Percentiles rank a stretch among this genome's conserved stretches.
Conservation (phyloP, 23 tunicate genomes). For the Oikopleura vanhoeffeni region DNA sequence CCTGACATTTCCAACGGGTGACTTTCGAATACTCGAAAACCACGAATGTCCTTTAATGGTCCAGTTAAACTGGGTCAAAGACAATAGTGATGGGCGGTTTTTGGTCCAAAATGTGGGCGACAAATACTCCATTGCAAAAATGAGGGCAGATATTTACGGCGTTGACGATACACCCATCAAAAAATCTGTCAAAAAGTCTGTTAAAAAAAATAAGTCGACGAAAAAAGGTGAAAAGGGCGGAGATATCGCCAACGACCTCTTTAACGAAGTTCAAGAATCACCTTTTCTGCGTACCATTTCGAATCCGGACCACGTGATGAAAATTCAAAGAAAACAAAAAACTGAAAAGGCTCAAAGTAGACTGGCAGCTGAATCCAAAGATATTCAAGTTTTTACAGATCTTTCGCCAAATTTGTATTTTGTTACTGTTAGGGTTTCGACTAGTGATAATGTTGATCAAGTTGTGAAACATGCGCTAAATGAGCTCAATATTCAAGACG, state of each 20-base stretch:
- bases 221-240: not conserved
- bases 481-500: not conserved
- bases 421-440: not conserved
- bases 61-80: slow-evolving; percentile 59
- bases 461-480: not conserved
- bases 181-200: not conserved
- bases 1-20: slow-evolving; percentile 59
- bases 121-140: not conserved
- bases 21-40: slow-evolving; percentile 27
- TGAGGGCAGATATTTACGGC: not conserved
- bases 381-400: not conserved
- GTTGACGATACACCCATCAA: not conserved
- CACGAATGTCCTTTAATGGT: slow-evolving; percentile 54
- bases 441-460: not conserved
- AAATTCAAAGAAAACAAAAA: slow-evolving; percentile 71
- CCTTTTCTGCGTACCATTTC: slow-evolving; percentile 81
- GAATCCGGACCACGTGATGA: slow-evolving; percentile 81
- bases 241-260: not conserved
- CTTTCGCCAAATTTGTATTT: not conserved
- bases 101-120: slow-evolving; percentile 27
- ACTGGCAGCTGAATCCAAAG: slow-evolving; percentile 18
- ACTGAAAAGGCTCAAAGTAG: no score
- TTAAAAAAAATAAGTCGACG: no score
- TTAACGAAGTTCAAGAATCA: slow-evolving; percentile 51
- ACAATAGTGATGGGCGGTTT: slow-evolving; percentile 79